Evolutionary conservation across 1,140 invertebrate species (phyloP), one percentile per base, ranked within the genome.

Genomic region (Bathynomus jamesi): DNA sequence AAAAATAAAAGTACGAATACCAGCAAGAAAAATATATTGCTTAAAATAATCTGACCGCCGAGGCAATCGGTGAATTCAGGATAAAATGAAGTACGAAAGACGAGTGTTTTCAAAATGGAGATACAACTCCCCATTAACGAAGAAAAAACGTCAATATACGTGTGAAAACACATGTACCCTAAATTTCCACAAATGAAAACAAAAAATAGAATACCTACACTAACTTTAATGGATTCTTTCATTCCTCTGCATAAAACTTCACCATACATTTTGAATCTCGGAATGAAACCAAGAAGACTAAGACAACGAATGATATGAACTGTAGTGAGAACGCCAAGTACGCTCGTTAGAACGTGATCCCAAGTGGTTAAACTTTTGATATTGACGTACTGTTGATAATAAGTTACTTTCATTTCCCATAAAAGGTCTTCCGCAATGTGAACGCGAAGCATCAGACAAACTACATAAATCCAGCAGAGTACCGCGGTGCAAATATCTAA

Each of bases 191-290:
- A 30, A 17, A 25, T 24, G 60, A 67, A 10, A 7, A 32, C n/a
- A 28, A 67, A 32, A 30, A 67, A 25, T 3, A 4, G 3, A 25
- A 67, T 3, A 24, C 21, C 30, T 2, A 28, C n/a, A 11, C 31
- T 40, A n/a, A 67, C 17, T 24, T 40, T 24, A 17, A 40, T 28
- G 1, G 60, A 17, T 28, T 67, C 65, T 27, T 31, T 4, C n/a
- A 67, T 89, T 86, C 70, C 74, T 21, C 30, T 28, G 8, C 62
- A 62, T 13, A 76, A 27, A 5, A 72, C 61, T 10, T 66, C 30
- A 4, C 67, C 67, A 21, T 72, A 68, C 30, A 40, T 67, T 3
- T 61, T 31, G 17, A 70, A 70, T 11, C 53, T 62, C 40, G 74
- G 60, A 8, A 72, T n/a, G 28, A 69, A 72, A 27, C 64, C 61